Base-by-base conservation (phyloP, 2,113 vertebrate species). In the Silurus glanis region DNA sequence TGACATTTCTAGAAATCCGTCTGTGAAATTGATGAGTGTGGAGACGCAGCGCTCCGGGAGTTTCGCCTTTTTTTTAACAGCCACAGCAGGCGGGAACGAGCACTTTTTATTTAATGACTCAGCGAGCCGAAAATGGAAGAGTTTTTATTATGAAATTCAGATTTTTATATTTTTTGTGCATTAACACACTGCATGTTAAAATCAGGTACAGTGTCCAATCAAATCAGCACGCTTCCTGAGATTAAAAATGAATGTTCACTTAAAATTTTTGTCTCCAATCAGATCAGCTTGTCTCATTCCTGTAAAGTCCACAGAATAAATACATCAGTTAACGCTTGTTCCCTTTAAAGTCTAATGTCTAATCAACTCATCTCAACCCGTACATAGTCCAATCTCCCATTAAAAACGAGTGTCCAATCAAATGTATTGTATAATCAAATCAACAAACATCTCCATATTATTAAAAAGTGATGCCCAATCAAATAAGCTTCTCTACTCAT, bases 1-100 rank as follows among this genome's bases (percentile, higher is more conserved):
- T 58, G 67, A 49, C 69, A 16, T 4, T 49, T 37, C 58, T 49
- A 2, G 56, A 5, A 59, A 59, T 47, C 61, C 3, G 13, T 59
- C 53, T 84, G 83, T 74, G 83, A 49, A 25, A 74, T 59, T 71
- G 9, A 72, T 83, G 82, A 59, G 23, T 13, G 5, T 62, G 23
- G 47, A 62, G 28, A 10, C 23, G 3, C 37, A 25, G 19, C 23
- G 23, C 55, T 72, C 17, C 7, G 16, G 1, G 7, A 58, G 76
- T 56, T 28, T 79, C 14, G 17, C n/a, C 37, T 37, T 2, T 37
- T 37, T 79, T 25, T 53, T 25, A 9, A 56, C 23, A 56, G 23
- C 13, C 14, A 8, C 75, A 56, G 51, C 3, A 72, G 69, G 28
- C 67, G 6, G 67, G 13, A 71, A 9, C 8, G 14, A 71, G 67